Conservation (phyloP, 2,797 vertebrate species). For the Scarus forsteni region DNA sequence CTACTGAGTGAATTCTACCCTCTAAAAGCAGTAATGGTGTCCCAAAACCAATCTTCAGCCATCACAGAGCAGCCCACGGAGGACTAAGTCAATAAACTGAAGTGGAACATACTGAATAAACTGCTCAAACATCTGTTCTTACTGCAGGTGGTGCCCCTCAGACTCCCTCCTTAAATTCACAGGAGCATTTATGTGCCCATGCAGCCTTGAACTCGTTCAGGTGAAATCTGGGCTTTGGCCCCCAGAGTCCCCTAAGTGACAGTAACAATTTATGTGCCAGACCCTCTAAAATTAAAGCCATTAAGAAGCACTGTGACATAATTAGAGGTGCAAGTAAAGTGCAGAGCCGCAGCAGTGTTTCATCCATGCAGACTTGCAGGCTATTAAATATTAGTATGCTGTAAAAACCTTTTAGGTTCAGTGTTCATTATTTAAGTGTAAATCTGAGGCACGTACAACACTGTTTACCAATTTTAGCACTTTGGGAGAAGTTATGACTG, state of each 20-base stretch:
- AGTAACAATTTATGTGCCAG: constrained; percentile 28
- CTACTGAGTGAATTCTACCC: not conserved
- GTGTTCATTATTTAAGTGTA: not conserved
- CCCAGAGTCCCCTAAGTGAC: constrained; percentile 54
- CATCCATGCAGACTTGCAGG: not conserved
- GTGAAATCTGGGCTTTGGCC: constrained; percentile 34
- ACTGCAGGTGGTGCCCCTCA: not conserved
- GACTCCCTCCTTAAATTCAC: not conserved
- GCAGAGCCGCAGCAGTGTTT: constrained; percentile 17
- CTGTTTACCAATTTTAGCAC: constrained; percentile 13
- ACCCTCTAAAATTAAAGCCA: constrained; percentile 56
- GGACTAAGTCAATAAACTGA: not conserved
- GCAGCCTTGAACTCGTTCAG: constrained; percentile 14
- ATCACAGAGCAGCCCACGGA: not conserved
- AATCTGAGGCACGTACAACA: constrained; percentile 4
- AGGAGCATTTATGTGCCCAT: not conserved
- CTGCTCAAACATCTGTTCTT: not conserved
- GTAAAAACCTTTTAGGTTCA: constrained; percentile 16
- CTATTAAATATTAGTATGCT: constrained; percentile 12
- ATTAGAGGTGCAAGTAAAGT: constrained; percentile 14
- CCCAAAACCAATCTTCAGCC: not conserved
- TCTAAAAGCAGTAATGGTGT: not conserved
- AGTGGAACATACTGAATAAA: not conserved
- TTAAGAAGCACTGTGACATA: constrained; percentile 26
- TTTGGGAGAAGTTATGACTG: constrained; percentile 1